These are phyloP conservation scores for Tillus elongatus DNA, from an alignment of 2,888 invertebrate genomes.

Conservation along the genomic window DNA sequence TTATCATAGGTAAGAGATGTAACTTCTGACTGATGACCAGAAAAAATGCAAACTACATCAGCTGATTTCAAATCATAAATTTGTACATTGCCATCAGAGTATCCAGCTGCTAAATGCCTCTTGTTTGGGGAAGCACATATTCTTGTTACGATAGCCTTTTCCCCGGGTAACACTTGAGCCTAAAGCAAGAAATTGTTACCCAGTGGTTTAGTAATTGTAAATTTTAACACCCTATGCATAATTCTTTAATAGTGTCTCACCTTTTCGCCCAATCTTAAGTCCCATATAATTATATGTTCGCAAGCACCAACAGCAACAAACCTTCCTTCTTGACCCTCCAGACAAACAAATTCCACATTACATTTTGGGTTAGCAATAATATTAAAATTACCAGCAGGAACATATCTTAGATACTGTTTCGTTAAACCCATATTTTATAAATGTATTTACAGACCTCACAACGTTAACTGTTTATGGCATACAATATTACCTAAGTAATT, in stretches of 20 bases:
- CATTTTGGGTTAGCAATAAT: constrained; percentile 73
- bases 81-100: constrained; percentile 79
- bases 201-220: constrained; percentile 7
- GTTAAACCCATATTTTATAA: constrained; percentile 66
- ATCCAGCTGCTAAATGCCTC: constrained; percentile 80
- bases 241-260: too few species aligned
- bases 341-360: constrained; percentile 70
- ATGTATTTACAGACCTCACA: background rate
- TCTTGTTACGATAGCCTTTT: constrained; percentile 68
- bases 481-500: too few species aligned
- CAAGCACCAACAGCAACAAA: constrained; percentile 87
- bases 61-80: constrained; percentile 69
- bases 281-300: constrained; percentile 92
- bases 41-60: constrained; percentile 62
- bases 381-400: constrained; percentile 76
- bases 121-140: constrained; percentile 69
- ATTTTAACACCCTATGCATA: too few species aligned
- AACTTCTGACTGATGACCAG: constrained; percentile 80
- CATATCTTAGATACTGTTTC: constrained; percentile 89
- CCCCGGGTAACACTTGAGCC: constrained; percentile 71
- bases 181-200: constrained; percentile 32
- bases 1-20: constrained; percentile 75
- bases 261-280: constrained; percentile 76
- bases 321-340: constrained; percentile 68
- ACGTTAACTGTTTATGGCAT: too few species aligned